Evolutionary conservation across 2,888 invertebrate genomes (phyloP).

Genomic region (Campoletis raptor): DNA sequence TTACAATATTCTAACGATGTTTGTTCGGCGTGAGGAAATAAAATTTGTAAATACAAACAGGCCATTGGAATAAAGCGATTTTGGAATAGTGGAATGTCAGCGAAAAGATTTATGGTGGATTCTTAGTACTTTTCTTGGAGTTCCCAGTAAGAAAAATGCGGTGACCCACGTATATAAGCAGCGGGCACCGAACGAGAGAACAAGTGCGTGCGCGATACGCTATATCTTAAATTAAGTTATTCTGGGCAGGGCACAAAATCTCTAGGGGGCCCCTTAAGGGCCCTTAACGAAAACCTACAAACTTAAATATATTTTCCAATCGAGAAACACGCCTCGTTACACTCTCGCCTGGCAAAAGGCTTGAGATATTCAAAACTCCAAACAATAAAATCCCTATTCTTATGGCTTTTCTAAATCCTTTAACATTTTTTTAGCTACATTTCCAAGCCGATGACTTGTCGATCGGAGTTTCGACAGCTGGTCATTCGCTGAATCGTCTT

Average conservation of each 20-base stretch:
- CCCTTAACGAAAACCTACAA: constrained; percentile 43
- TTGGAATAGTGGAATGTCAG: neutral
- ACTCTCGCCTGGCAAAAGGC: neutral
- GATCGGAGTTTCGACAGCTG: neutral
- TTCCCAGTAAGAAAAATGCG: constrained; percentile 69
- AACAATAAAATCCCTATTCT: neutral
- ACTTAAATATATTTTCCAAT: neutral
- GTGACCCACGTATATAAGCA: constrained; percentile 74
- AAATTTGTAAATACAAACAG: constrained; percentile 45
- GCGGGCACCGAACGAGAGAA: constrained; percentile 4
- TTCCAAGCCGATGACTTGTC: neutral
- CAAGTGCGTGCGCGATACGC: constrained; percentile 65
- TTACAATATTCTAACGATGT: neutral
- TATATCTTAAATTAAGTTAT: constrained; percentile 62
- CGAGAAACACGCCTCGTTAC: neutral
- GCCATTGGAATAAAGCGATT: neutral
- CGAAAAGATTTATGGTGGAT: constrained; percentile 72
- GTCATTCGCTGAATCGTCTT: neutral
- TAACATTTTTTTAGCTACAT: neutral
- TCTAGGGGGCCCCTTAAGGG: constrained; percentile 58
- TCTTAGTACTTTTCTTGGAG: constrained; percentile 68
- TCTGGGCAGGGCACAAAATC: constrained; percentile 59
- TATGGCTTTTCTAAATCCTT: neutral
- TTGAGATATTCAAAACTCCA: neutral
- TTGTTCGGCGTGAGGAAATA: neutral